Evolutionary conservation across 2,113 vertebrate genomes (phyloP), one percentile per base, ranked within the genome.

Genomic region (Ciconia boyciana): DNA sequence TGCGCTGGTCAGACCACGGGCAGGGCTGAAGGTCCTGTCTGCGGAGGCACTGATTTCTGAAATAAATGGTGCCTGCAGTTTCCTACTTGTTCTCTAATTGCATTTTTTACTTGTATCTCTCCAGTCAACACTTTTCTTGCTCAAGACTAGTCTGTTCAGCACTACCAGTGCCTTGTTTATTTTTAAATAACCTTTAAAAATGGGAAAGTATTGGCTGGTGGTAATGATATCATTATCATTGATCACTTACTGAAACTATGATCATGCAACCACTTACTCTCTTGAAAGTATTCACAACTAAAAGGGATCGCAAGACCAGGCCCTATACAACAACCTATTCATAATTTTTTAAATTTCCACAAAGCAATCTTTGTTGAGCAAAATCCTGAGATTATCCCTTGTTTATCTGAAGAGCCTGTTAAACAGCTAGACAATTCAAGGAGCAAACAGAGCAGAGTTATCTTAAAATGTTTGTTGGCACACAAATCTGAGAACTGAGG

Each of bases 381-480:
- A 81, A 97, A 94, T 82, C 91, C 94, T 21, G 61, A 92, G 91
- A 87, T 97, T 94, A 93, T 81, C 92, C 95, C 86, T 54, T 95
- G 80, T 95, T 92, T 95, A 68, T 93, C 90, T 81, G 94, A 83
- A 87, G 92, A 76, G 90, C 65, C 85, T 88, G 61, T 92, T 93
- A 86, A 84, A 89, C 94, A 96, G 80, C 83, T 43, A 87, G 90
- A 93, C 83, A 95, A 89, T 93, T 94, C 90, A 70, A 79, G 93
- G 57, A 95, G 86, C 83, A 91, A 84, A 90, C 87, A 87, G 77
- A 92, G 92, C 88, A 58, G 83, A 95, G 87, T 91, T 97, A 96
- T 94, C 95, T 93, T 91, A 82, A 96, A 94, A 87, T 88, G 89
- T 80, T 94, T 86, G 78, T 87, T 94, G 96, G 93, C 95, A 90